These are phyloP conservation scores for Spinibarbus caldwelli DNA, from an alignment of 2,797 vertebrate genomes.

Conservation along the genomic window DNA sequence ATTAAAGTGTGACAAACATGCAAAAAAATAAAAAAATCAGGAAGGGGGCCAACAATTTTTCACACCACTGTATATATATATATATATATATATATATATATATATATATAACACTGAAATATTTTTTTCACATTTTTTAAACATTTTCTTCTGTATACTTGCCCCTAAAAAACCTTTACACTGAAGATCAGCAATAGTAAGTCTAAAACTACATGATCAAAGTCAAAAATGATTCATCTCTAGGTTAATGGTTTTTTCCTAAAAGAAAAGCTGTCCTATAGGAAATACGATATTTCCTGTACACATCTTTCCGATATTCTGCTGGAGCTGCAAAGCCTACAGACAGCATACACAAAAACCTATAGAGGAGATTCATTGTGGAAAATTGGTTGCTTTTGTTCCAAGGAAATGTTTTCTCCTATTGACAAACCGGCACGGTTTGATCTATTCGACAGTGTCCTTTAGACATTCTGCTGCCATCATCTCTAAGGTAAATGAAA, in stretches of 20 bases:
- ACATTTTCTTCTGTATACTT: background rate
- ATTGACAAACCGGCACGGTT: background rate
- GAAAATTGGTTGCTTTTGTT: slow-evolving; percentile 42
- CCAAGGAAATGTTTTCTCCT: slow-evolving; percentile 15
- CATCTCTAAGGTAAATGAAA: slow-evolving; percentile 19
- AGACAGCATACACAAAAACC: slow-evolving; percentile 3
- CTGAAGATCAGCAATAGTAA: background rate
- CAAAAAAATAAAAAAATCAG: too few species aligned
- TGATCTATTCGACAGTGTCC: slow-evolving; percentile 3
- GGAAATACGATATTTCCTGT: slow-evolving; percentile 32
- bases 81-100: too few species aligned
- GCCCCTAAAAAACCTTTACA: background rate
- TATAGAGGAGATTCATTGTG: background rate
- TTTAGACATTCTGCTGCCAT: background rate
- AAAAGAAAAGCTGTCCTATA: slow-evolving; percentile 16
- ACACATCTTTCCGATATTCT: slow-evolving; percentile 28
- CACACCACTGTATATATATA: too few species aligned
- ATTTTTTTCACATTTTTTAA: background rate
- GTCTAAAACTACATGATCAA: slow-evolving; percentile 27
- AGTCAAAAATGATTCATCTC: slow-evolving; percentile 42
- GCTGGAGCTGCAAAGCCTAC: slow-evolving; percentile 10
- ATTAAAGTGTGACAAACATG: too few species aligned
- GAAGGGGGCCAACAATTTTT: too few species aligned
- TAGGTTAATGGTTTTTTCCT: background rate
- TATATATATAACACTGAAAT: background rate